Evolutionary conservation across 2,888 invertebrate species (phyloP), one percentile per base, ranked within the genome.

Genomic region (Cosmia pyralina): DNA sequence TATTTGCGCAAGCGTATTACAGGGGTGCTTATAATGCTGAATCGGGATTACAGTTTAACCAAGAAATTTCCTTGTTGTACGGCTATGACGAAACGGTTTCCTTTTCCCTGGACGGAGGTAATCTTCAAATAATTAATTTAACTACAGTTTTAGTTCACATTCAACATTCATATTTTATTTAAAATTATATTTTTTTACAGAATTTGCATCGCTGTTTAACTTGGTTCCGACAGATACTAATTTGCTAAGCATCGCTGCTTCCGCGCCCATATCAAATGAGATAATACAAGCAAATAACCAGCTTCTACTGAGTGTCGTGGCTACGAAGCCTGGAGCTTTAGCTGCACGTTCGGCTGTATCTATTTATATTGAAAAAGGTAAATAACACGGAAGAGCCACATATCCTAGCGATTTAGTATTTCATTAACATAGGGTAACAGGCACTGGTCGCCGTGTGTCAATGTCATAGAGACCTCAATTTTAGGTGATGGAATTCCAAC

Each of bases 61-160:
- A 90, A 74, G 67, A 71, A 22, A 91, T 93, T 52, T 80, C 84
- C 22, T 85, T 93, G 38, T 59, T 68, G 6, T 75, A 88, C 52
- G 52, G n/a, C 85, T 93, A 38, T 59, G 68, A 7, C 72, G 82
- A 85, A 41, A 88, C 88, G 8, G 92, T 92, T 34, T 74, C 60
- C 15, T 93, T 93, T 80, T 62, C 68, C 48, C 81, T 93, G 63
- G 87, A 87, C 75, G 92, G 91, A 83, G 93, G 93, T 93, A 75
- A 74, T 69, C 19, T 34, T 68, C 8, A 34, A 22, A 41, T 6
- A 28, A 58, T 34, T 15, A 4, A 48, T 22, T 44, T 44, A 19
- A 28, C 7, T 8, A 48, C 22, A 48, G 19, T 7, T 50, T 63
- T 28, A 28, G 13, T 28, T 13, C 13, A 13, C 13, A 19, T 28